Conservation (phyloP, 2,113 vertebrate species). For the Notarius lentiginosus region DNA sequence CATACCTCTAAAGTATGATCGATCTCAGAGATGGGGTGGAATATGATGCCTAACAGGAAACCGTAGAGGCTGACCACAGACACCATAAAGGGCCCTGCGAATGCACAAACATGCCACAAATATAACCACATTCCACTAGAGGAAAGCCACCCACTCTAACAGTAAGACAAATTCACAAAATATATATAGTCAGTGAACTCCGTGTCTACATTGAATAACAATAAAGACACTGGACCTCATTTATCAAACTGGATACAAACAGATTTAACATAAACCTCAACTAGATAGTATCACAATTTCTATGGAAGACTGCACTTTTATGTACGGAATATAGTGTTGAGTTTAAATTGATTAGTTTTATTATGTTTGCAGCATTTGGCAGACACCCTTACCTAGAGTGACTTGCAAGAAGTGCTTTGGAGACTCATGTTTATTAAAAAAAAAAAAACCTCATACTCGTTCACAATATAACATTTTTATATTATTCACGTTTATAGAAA, state of each 20-base stretch:
- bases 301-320: background rate
- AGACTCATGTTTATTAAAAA: too few species aligned
- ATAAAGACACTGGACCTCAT: background rate
- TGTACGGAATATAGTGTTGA: too few species aligned
- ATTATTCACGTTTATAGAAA: too few species aligned
- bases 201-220: background rate
- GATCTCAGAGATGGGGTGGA: constrained; percentile 78
- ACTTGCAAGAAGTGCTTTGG: background rate
- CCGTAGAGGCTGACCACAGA: constrained; percentile 63
- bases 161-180: background rate
- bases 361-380: background rate
- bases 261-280: background rate
- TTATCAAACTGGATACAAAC: background rate
- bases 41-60: constrained; percentile 85
- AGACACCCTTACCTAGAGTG: background rate
- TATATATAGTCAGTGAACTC: background rate
- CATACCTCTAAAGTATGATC: constrained; percentile 84
- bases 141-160: background rate
- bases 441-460: too few species aligned
- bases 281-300: background rate
- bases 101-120: background rate
- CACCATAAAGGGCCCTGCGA: constrained; percentile 73
- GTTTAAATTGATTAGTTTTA: too few species aligned
- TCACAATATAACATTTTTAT: too few species aligned
- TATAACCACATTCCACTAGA: background rate